Evolutionary conservation across 2,113 vertebrate genomes (phyloP).

Genomic region (Phalacrocorax pelagicus): DNA sequence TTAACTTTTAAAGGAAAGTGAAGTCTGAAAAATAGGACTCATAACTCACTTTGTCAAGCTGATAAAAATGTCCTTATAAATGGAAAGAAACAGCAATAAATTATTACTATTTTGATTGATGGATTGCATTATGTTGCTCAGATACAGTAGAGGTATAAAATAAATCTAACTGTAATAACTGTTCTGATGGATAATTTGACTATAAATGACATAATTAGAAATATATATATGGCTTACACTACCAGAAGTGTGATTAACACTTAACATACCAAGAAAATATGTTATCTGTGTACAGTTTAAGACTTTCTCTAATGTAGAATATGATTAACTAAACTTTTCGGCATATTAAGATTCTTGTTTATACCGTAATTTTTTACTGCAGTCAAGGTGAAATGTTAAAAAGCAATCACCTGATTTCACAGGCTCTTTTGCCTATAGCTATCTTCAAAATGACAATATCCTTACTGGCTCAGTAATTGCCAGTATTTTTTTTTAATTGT

Average conservation of each 20-base stretch:
- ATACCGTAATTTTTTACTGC: not conserved
- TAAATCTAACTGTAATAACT: not conserved
- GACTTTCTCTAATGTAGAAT: not conserved
- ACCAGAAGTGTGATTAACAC: not conserved
- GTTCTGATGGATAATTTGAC: not conserved
- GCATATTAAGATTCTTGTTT: not conserved
- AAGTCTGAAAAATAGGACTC: slow-evolving; percentile 5
- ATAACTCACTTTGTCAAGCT: slow-evolving; percentile 29
- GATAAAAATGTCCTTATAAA: slow-evolving; percentile 57
- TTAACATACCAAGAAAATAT: not conserved
- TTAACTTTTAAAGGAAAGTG: not conserved
- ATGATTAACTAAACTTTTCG: not conserved
- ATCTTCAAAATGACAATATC: not conserved
- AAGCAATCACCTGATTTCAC: not conserved
- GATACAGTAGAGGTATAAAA: not conserved
- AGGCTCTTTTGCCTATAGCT: not conserved
- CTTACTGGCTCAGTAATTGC: not conserved
- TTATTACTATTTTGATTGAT: slow-evolving; percentile 48
- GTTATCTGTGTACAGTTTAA: not conserved
- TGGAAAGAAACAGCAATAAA: slow-evolving; percentile 52
- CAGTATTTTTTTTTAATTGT: not conserved
- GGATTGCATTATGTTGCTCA: slow-evolving; percentile 10
- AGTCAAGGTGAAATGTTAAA: not conserved
- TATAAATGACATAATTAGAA: not conserved
- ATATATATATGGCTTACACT: not conserved